A percentile compares a stretch with the other conserved stretches of the same genome.
These are phyloP conservation scores for Therioaphis trifolii DNA, from an alignment of 2,888 invertebrate genomes.

Conservation along the genomic window DNA sequence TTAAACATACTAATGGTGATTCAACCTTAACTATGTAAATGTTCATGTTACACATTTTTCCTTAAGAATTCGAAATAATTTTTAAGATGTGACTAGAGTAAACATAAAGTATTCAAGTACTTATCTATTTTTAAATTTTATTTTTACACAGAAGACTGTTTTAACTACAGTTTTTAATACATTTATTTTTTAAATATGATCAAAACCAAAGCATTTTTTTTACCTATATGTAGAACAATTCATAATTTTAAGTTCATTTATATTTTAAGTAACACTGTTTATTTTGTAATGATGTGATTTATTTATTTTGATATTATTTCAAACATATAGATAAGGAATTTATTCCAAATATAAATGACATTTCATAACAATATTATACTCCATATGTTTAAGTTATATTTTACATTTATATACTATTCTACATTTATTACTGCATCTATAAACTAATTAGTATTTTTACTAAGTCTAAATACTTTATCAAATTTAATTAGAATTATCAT, in stretches of 20 bases:
- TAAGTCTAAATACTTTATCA: no score
- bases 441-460: no score
- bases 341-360: no score
- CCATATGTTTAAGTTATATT: no score
- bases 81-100: neutral
- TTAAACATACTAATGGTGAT: neutral
- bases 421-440: no score
- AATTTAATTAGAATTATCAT: no score
- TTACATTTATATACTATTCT: no score
- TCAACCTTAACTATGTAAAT: neutral
- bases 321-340: neutral
- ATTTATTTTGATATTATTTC: neutral
- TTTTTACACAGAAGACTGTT: constrained; percentile 18
- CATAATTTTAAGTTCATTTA: neutral
- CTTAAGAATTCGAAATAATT: neutral
- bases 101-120: neutral
- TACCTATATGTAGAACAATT: constrained; percentile 8
- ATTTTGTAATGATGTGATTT: neutral
- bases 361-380: no score
- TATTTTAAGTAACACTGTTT: neutral
- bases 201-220: constrained; percentile 27
- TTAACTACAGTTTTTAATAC: neutral
- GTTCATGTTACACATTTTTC: no score
- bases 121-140: constrained; percentile 3
- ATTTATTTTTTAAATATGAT: neutral